Base-by-base conservation (phyloP, 2,888 invertebrate genomes). In the Oscheius sp. region DNA sequence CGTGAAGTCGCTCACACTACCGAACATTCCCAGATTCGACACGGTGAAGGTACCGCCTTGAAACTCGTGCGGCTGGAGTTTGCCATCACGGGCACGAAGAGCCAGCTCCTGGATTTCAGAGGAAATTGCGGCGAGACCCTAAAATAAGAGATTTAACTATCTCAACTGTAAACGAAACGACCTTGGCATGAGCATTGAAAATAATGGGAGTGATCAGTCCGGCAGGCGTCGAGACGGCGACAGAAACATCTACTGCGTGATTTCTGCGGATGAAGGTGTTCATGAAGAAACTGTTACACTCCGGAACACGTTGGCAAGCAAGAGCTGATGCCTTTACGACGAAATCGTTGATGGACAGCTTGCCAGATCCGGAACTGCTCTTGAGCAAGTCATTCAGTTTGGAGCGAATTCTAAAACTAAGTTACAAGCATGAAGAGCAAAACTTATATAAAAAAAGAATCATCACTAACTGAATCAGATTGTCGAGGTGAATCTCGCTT, bases 151-250 rank as follows among this genome's bases (percentile, higher is more conserved):
- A 11, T 65, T 33, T 50, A 48, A 9, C 37, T 21, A 10, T 13
- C 2, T 0, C 21, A 63, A 21, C 21, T 21, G 37, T 47, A 63
- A 48, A 48, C 13, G 4, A 37, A 72, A 13, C 62, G 21, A 83
- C 85, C 83, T 88, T 88, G 10, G 84, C 78, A 63, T 92, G 90
- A 2, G 93, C 92, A 80, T 92, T 91, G 80, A 92, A 92, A 33
- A 99, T 92, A 84, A 99, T 99, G 2, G 99, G 99, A 1, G 99
- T 99, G 78, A 99, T 96, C n/a, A 99, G 92, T 0, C 99, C 99
- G 79, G 93, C 92, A 3, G 95, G 95, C 0, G 98, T 98, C 76
- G 95, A 95, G 5, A 99, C 99, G 1, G 99, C 98, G 75, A 99
- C 95, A 86, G 94, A 95, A 1, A 99, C 94, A 90, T 99, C 99